phyloP scores from a whole-genome alignment of 2,797 vertebrate genomes.

The Pseudochromis fuscus region DNA sequence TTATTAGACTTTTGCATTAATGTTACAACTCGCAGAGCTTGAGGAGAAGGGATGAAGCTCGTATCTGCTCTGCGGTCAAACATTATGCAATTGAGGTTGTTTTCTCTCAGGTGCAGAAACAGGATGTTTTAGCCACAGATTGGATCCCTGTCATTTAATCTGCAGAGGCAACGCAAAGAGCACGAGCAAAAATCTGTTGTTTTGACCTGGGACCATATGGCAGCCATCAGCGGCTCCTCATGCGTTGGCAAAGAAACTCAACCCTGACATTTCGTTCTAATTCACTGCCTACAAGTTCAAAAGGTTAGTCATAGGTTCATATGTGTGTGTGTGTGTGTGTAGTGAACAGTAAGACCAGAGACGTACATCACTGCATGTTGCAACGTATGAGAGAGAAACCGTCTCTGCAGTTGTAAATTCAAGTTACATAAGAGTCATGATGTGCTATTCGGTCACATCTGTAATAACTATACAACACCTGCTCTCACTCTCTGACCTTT shows the following conservation, averaged over 20 bases:
- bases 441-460: constrained; percentile 39
- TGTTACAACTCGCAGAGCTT: constrained; percentile 17
- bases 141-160: constrained; percentile 61
- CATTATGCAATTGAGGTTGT: constrained; percentile 18
- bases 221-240: constrained; percentile 68
- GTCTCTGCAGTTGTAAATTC: neutral
- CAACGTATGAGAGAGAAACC: neutral
- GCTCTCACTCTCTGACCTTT: constrained; percentile 31
- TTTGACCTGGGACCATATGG: constrained; percentile 82
- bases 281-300: constrained; percentile 72
- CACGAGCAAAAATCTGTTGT: constrained; percentile 65
- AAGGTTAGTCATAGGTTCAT: constrained; percentile 58
- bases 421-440: neutral
- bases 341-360: neutral
- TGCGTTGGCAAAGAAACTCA: constrained; percentile 67
- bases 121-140: constrained; percentile 8
- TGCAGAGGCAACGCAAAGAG: constrained; percentile 44
- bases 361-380: neutral
- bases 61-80: constrained; percentile 45
- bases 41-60: constrained; percentile 49
- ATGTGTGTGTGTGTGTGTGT: neutral
- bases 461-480: constrained; percentile 36
- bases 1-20: constrained; percentile 66
- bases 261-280: constrained; percentile 69
- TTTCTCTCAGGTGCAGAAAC: constrained; percentile 7